Percentiles rank a stretch among this genome's conserved stretches.
These are phyloP conservation scores for Drosophila glabriapex DNA, from an alignment of 2,888 invertebrate species.

Conservation along the genomic window DNA sequence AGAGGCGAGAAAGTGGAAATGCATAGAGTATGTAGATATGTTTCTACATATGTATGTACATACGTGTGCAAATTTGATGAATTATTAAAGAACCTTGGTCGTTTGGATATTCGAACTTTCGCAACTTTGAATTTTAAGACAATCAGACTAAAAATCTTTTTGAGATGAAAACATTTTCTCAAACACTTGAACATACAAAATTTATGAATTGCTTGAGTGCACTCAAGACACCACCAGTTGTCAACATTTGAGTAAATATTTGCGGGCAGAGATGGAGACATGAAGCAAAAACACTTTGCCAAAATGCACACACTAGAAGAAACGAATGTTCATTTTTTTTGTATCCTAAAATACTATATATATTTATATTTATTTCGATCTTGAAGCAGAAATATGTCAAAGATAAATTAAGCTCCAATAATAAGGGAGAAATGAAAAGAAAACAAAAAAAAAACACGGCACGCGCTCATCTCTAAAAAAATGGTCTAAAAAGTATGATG, in stretches of 20 bases:
- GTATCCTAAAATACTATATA: background rate
- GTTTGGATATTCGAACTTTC: background rate
- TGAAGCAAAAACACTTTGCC: background rate
- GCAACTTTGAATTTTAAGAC: background rate
- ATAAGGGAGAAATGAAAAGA: too few species aligned
- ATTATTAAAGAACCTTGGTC: background rate
- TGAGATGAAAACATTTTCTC: background rate
- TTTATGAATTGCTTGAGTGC: background rate
- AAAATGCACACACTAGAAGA: background rate
- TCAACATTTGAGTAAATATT: conserved; percentile 3
- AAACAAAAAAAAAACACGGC: background rate
- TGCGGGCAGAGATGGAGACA: background rate
- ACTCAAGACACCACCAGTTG: background rate
- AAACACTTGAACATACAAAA: background rate
- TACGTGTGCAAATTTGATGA: background rate
- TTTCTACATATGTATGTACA: background rate
- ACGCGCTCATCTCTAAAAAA: background rate
- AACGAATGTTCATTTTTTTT: background rate
- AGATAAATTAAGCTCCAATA: background rate
- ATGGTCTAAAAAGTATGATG: background rate
- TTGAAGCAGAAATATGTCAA: background rate
- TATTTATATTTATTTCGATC: background rate
- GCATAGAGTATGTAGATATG: background rate
- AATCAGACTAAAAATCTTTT: background rate
- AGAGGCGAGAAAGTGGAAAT: background rate